Base-by-base conservation (phyloP, 2,888 invertebrate species). In the Autographa pulchrina region DNA sequence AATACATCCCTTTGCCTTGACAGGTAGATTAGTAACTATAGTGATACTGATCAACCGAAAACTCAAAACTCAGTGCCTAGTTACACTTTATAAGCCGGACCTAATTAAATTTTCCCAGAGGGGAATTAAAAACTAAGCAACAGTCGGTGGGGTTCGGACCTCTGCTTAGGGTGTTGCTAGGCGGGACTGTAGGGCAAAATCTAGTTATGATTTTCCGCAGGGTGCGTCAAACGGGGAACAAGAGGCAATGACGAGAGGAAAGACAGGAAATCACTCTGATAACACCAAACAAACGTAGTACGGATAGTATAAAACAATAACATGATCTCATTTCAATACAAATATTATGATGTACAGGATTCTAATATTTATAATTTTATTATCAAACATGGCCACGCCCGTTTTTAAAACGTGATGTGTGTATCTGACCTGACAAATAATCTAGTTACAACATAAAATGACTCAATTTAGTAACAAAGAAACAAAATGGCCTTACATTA, bases 381-480 rank as follows among this genome's bases (percentile, higher is more conserved):
- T 25, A 25, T 25, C n/a, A n/a, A n/a, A n/a, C n/a, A 18, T 52
- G 9, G 9, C 18, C 6, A 18, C n/a, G n/a, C 8, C 8, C n/a
- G n/a, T 16, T 11, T 56, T 20, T 4, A 20, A 56, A 20, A 20
- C 3, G 25, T 18, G 20, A 16, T 20, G 13, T 14, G 18, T 11
- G 5, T 20, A 9, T 25, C 20, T 56, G 54, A 25, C 54, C 20
- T 56, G 25, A 56, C 20, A 11, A 66, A 61, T 66, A 52, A 58
- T 67, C 72, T 72, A 31, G 60, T 72, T 32, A 68, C 65, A 66
- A 48, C 48, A 48, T 48, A 48, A 66, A 74, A 80, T 72, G 52
- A 31, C 32, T 74, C 62, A 60, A 69, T 72, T 18, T 63, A 74
- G 32, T 66, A 72, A 72, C 73, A 77, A 76, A 76, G 74, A 66